Conservation (phyloP, 2,888 invertebrate genomes). For the Noctua janthe region DNA sequence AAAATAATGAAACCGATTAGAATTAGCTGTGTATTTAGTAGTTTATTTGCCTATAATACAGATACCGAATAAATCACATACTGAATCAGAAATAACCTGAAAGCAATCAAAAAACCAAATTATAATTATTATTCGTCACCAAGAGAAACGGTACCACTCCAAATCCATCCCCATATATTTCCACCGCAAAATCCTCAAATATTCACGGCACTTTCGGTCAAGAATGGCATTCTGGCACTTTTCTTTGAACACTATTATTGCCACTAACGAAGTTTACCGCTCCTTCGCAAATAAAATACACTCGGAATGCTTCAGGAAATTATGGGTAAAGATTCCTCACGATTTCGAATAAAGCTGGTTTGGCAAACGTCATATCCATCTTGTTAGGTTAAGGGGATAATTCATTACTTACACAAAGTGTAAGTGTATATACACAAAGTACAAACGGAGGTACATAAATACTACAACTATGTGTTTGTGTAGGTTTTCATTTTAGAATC, state of each 20-base stretch:
- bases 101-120: background rate
- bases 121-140: background rate
- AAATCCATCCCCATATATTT: constrained; percentile 68
- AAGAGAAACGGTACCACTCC: background rate
- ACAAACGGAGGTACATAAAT: background rate
- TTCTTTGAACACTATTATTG: constrained; percentile 82
- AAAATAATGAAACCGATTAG: no score
- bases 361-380: constrained; percentile 46
- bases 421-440: no score
- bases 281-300: constrained; percentile 55
- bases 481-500: background rate
- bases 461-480: background rate
- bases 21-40: no score
- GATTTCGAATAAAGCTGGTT: constrained; percentile 33
- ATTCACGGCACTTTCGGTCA: constrained; percentile 83
- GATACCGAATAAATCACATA: no score
- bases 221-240: constrained; percentile 85
- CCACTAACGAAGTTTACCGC: constrained; percentile 68
- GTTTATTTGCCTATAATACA: no score
- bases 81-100: no score
- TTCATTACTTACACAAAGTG: constrained; percentile 14
- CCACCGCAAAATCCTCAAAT: constrained; percentile 75
- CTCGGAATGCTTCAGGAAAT: constrained; percentile 45
- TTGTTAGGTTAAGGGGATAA: constrained; percentile 30
- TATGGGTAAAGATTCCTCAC: constrained; percentile 41